Conservation (phyloP, 2,113 vertebrate species). For the Prolemur simus region DNA sequence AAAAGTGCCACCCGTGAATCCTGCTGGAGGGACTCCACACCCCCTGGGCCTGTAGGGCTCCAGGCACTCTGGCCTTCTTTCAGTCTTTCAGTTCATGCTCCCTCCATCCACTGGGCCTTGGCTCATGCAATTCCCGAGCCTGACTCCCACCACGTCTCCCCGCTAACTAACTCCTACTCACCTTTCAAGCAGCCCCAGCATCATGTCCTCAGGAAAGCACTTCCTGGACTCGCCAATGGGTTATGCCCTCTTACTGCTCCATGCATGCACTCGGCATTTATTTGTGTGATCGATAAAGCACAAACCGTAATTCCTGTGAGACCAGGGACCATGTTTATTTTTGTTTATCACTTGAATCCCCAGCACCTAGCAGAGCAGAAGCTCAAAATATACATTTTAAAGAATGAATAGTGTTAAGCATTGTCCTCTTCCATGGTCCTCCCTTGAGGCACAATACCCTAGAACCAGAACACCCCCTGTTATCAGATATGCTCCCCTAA, state of each 20-base stretch:
- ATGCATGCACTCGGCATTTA: not conserved
- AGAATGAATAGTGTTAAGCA: not conserved
- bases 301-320: not conserved
- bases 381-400: not conserved
- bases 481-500: not conserved
- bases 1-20: not conserved
- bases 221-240: not conserved
- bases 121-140: not conserved
- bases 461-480: not conserved
- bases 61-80: not conserved
- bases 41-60: not conserved
- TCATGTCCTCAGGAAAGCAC: not conserved
- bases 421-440: not conserved
- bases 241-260: not conserved
- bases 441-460: not conserved
- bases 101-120: not conserved
- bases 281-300: not conserved
- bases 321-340: not conserved
- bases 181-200: not conserved
- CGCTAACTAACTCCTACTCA: not conserved
- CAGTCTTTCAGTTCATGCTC: not conserved
- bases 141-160: not conserved
- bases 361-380: not conserved
- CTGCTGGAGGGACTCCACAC: fast-evolving
- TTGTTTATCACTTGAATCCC: not conserved